phyloP scores from a whole-genome alignment of 2,113 vertebrate genomes.

The Phyllostomus hastatus region DNA sequence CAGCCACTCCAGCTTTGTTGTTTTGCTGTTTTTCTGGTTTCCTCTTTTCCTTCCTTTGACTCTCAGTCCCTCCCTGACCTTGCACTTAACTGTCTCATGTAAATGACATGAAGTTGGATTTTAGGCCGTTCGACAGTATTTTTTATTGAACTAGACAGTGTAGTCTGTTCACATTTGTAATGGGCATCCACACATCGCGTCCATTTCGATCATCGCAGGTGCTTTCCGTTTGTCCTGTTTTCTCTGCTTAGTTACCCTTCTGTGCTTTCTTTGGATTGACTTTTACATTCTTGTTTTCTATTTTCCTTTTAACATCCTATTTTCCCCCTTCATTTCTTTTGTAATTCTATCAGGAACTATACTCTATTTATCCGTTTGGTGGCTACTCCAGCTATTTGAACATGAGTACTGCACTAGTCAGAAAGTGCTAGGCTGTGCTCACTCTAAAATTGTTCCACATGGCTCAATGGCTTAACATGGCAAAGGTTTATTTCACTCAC shows the following conservation, averaged over 20 bases:
- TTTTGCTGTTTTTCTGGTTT: background rate
- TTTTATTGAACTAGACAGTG: background rate
- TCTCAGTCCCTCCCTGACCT: background rate
- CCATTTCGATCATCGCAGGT: background rate
- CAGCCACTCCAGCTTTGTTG: background rate
- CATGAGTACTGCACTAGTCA: background rate
- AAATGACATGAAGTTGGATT: background rate
- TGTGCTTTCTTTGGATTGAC: background rate
- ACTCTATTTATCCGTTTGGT: background rate
- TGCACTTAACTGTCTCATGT: background rate
- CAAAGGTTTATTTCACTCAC: background rate
- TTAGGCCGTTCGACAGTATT: background rate
- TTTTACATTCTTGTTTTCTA: background rate
- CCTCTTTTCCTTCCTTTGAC: background rate
- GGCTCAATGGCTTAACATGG: background rate
- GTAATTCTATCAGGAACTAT: background rate
- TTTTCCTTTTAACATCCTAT: background rate
- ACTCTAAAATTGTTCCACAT: background rate
- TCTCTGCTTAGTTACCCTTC: background rate
- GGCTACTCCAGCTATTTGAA: background rate
- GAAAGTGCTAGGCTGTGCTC: background rate
- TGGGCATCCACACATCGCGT: background rate
- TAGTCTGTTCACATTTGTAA: background rate
- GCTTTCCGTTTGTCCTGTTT: background rate
- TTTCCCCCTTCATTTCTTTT: background rate